Conservation (phyloP, 2,888 invertebrate genomes). For the Chymomyza amoena region DNA sequence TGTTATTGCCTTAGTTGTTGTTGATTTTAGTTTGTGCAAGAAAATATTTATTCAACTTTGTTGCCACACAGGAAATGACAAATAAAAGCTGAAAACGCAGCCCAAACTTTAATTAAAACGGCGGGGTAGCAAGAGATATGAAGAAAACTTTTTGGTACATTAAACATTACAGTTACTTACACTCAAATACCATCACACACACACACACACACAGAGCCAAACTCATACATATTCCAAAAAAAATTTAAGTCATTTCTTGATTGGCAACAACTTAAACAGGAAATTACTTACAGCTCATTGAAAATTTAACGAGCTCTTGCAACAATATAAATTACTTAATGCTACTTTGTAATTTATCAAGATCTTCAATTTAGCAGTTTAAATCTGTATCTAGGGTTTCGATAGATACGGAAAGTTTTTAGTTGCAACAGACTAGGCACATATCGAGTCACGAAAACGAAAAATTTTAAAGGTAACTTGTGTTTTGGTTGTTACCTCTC, state of each 20-base stretch:
- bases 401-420: no score
- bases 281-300: constrained; percentile 40
- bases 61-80: constrained; percentile 48
- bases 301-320: constrained; percentile 18
- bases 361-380: not conserved
- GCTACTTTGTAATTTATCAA: not conserved
- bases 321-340: constrained; percentile 22
- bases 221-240: constrained; percentile 1
- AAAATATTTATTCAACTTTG: not conserved
- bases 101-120: constrained; percentile 48
- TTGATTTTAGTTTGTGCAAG: constrained; percentile 28
- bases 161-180: not conserved
- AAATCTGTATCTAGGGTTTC: no score
- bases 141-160: not conserved
- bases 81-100: constrained; percentile 52
- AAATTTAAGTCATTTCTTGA: constrained; percentile 57
- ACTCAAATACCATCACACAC: not conserved
- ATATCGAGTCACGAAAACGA: no score
- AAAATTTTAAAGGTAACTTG: no score
- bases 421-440: no score
- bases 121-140: not conserved
- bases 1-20: constrained; percentile 19
- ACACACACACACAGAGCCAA: no score
- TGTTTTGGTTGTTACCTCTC: no score
- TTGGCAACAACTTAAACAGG: constrained; percentile 55